Conservation (phyloP, 1,140 invertebrate species). For the Heliconius eleuchia region DNA sequence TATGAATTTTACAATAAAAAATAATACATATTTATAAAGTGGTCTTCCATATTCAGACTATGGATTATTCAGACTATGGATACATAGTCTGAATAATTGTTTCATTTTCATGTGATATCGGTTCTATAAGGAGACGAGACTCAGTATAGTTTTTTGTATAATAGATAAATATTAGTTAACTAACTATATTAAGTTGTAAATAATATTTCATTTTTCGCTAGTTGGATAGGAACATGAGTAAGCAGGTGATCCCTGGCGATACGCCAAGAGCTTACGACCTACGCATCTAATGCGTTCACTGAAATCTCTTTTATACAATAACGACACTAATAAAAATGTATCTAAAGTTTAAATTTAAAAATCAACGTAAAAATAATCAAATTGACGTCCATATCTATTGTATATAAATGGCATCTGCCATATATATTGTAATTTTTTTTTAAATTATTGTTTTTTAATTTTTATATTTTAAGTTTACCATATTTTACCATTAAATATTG, state of each 20-base stretch:
- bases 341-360: slow-evolving; percentile 40
- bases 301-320: slow-evolving; percentile 36
- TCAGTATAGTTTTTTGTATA: too few species aligned
- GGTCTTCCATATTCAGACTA: too few species aligned
- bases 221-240: slow-evolving; percentile 55
- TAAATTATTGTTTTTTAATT: too few species aligned
- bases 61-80: too few species aligned
- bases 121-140: too few species aligned
- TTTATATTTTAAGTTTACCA: too few species aligned
- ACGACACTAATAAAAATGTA: slow-evolving; percentile 35
- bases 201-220: slow-evolving; percentile 72
- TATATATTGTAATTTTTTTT: not conserved
- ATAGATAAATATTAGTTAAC: not conserved
- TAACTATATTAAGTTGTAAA: slow-evolving; percentile 50
- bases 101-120: too few species aligned
- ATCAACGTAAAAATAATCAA: slow-evolving; percentile 45
- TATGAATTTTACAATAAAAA: too few species aligned
- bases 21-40: too few species aligned
- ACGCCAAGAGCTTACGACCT: slow-evolving; percentile 54
- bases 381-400: slow-evolving; percentile 66
- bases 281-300: slow-evolving; percentile 56
- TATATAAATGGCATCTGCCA: not conserved
- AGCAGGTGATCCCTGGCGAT: slow-evolving; percentile 67
- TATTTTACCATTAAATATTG: too few species aligned
- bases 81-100: too few species aligned